Evolutionary conservation across 92 coral and sea anemone genomes (phyloP).

Genomic region (Siderastrea siderea): DNA sequence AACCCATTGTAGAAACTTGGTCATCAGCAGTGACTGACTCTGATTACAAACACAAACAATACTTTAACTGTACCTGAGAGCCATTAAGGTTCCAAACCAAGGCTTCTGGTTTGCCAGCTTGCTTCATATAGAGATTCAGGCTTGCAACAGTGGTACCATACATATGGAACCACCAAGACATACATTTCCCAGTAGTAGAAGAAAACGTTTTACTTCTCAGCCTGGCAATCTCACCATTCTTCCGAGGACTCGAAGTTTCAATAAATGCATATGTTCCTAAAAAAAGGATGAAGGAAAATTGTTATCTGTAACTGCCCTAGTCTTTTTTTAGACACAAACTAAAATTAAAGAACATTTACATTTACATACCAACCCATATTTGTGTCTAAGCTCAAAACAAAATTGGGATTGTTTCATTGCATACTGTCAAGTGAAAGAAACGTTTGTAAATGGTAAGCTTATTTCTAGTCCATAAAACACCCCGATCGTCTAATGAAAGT

Average conservation of each 20-base stretch:
- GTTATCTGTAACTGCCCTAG: no score
- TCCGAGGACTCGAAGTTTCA: slow-evolving; percentile 94
- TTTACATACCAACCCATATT: no score
- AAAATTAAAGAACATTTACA: no score
- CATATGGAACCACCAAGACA: slow-evolving; percentile 99
- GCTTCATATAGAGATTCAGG: slow-evolving; percentile 83
- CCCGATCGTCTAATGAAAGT: no score
- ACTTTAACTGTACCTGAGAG: slow-evolving; percentile 44
- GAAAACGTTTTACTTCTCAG: slow-evolving; percentile 85
- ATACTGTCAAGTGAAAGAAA: no score
- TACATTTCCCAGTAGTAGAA: slow-evolving; percentile 88
- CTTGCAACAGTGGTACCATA: slow-evolving; percentile 88
- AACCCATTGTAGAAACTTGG: no score
- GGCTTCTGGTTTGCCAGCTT: slow-evolving; percentile 82
- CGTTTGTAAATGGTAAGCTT: no score
- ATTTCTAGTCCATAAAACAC: no score
- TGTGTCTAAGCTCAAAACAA: no score
- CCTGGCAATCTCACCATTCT: slow-evolving; percentile 86
- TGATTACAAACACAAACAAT: neutral
- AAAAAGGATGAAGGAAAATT: neutral
- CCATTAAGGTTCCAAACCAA: slow-evolving; percentile 91
- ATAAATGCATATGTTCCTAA: slow-evolving; percentile 90
- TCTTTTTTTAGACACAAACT: no score
- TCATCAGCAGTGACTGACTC: no score
- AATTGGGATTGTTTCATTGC: no score